Evolutionary conservation across 2,888 invertebrate species (phyloP).

Genomic region (Acanthoscelides obtectus): DNA sequence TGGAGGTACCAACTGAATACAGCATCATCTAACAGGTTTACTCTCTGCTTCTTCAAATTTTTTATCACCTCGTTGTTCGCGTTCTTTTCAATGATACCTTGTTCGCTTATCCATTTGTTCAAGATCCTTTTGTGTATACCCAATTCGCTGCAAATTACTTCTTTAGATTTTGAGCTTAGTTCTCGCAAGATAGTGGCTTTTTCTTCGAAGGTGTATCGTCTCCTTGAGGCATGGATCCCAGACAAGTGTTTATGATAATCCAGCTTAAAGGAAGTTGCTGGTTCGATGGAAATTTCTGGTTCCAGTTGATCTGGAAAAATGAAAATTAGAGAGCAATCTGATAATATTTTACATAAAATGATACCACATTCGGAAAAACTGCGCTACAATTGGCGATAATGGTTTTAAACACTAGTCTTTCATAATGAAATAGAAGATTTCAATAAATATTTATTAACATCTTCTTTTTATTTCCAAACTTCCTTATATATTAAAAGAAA

Average conservation of each 20-base stretch:
- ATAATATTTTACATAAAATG: too few relatives aligned
- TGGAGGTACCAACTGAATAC: neutral
- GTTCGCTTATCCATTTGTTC: neutral
- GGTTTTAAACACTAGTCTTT: too few relatives aligned
- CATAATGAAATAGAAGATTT: too few relatives aligned
- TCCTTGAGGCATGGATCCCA: neutral
- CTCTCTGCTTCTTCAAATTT: neutral
- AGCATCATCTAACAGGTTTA: neutral
- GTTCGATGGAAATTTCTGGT: neutral
- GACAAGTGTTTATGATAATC: too few relatives aligned
- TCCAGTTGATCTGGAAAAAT: neutral
- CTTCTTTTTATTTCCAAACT: too few relatives aligned
- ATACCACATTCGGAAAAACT: too few relatives aligned
- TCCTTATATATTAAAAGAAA: too few relatives aligned
- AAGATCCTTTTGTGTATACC: neutral
- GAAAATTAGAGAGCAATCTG: too few relatives aligned
- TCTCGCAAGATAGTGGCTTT: neutral
- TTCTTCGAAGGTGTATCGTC: neutral
- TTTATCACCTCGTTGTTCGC: neutral
- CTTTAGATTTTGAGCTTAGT: neutral
- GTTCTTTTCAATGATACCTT: neutral
- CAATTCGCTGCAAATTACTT: neutral
- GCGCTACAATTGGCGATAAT: too few relatives aligned
- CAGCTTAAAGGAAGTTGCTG: too few relatives aligned
- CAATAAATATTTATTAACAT: too few relatives aligned